These are phyloP conservation scores for Mirza zaza DNA, from an alignment of 2,113 vertebrate genomes.

Conservation along the genomic window DNA sequence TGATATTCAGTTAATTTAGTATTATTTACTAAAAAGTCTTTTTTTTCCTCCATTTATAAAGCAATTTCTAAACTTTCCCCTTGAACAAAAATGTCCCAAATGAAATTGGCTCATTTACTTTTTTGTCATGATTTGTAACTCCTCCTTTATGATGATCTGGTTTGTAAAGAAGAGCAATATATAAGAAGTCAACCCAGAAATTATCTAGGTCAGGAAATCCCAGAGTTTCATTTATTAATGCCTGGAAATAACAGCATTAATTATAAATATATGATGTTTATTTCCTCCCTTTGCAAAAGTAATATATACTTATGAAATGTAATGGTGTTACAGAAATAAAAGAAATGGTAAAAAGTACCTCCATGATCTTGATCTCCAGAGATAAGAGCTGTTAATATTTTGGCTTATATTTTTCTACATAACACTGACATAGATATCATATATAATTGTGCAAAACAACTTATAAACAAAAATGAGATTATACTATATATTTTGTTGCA, in stretches of 20 bases:
- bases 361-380: not conserved
- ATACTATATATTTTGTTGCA: not conserved
- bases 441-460: not conserved
- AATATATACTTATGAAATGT: not conserved
- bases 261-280: not conserved
- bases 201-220: not conserved
- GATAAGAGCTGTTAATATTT: not conserved
- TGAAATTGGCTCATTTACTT: slow-evolving; percentile 14
- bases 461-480: slow-evolving; percentile 32
- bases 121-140: slow-evolving; percentile 28
- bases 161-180: not conserved
- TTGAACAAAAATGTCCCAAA: slow-evolving; percentile 24
- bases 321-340: not conserved
- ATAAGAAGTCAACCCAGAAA: not conserved
- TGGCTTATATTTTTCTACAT: slow-evolving; percentile 2
- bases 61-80: not conserved
- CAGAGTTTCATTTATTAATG: not conserved
- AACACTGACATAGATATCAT: not conserved
- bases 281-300: slow-evolving; percentile 30
- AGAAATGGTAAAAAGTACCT: not conserved
- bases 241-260: not conserved
- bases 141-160: not conserved
- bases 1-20: not conserved
- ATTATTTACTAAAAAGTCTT: slow-evolving; percentile 12
- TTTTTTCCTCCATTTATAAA: not conserved